Base-by-base conservation (phyloP, 2,888 invertebrate genomes). In the Cosmopolites sordidus region DNA sequence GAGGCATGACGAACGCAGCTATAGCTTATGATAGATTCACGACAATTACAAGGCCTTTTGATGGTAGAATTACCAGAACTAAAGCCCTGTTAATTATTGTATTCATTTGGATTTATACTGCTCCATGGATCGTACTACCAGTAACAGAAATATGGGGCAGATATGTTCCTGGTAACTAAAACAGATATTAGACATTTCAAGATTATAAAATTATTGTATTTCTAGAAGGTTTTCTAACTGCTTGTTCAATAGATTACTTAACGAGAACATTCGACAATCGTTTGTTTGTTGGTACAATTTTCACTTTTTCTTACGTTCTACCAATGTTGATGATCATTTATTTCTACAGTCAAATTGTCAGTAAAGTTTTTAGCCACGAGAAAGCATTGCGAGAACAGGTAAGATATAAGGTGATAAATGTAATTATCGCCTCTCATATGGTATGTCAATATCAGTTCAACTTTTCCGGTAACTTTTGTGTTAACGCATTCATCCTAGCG, bases 181-280 rank as follows among this genome's bases (percentile, higher is more conserved):
- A 8, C 15, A 41, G 14, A 42, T 9, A 22, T n/a, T n/a, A n/a
- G n/a, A n/a, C n/a, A n/a, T n/a, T n/a, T n/a, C 6, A 39, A 14
- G 12, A 14, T 14, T 9, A 12, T 6, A 15, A 39, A 5, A 37
- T n/a, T 16, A 22, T 48, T 18, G 18, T 48, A 38, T 38, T 64
- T 73, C 61, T 81, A 85, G 93, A 93, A 82, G 93, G 93, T n/a
- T 92, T 86, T 68, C 76, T 93, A 60, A 93, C 92, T 6, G 87
- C 89, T 1, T 92, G 91, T 70, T 76, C 84, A 1, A 90, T 92
- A 62, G 92, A 92, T 72, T 92, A 89, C 67, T 75, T 92, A 54
- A 86, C 85, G 9, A 84, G 87, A 56, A 84, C 87, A 29, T 85
- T 87, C 64, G 88, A 89, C 64, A 91, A 84, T 14, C 84, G 83